Conservation (phyloP, 2,797 vertebrate species). For the Diceros bicornis region DNA sequence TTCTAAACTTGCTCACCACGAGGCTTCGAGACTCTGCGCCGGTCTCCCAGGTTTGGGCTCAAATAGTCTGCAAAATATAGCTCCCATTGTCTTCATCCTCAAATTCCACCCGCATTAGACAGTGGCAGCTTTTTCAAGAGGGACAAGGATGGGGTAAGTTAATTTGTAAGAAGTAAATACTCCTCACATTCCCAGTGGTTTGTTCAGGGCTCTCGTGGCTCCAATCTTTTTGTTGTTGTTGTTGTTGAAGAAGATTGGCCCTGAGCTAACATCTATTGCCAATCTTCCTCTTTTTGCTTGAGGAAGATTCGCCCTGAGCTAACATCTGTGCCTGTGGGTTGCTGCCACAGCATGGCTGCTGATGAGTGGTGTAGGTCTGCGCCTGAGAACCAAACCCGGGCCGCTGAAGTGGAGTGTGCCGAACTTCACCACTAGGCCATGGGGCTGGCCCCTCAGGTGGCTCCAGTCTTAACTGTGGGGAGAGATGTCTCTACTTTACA, state of each 20-base stretch:
- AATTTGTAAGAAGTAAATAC: slow-evolving; percentile 5
- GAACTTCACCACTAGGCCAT: no score
- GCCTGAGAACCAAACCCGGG: no score
- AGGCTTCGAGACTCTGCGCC: not conserved
- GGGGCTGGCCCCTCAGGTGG: not conserved
- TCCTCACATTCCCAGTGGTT: not conserved
- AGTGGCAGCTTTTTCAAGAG: not conserved
- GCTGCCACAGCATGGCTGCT: no score
- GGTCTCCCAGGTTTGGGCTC: not conserved
- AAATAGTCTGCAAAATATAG: not conserved
- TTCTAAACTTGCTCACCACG: no score
- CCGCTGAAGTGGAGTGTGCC: no score
- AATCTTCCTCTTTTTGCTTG: no score
- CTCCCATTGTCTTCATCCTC: not conserved
- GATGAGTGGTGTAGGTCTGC: no score
- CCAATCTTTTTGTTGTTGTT: not conserved
- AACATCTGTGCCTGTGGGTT: no score
- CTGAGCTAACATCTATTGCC: no score
- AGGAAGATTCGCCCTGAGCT: no score
- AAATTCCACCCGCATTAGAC: not conserved
- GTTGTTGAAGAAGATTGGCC: no score
- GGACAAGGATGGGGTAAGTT: not conserved
- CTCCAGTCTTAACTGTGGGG: not conserved
- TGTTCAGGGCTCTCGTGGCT: not conserved
- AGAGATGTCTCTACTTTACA: not conserved